Percentiles rank a stretch among this genome's conserved stretches.
phyloP scores from a whole-genome alignment of 2,888 invertebrate species.

The Liopterus haemorrhoidalis region DNA sequence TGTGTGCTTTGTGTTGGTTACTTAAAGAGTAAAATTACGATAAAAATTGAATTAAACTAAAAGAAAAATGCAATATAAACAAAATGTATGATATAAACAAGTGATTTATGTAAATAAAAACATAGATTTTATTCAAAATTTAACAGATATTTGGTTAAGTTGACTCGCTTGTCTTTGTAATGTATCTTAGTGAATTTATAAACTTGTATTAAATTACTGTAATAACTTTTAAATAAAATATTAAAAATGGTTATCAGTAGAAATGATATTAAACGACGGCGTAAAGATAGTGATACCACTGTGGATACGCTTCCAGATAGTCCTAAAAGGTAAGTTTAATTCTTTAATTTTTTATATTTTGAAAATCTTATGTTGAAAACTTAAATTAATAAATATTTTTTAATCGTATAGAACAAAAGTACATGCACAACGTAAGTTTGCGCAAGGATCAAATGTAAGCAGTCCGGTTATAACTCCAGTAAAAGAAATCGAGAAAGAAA shows the following conservation, averaged over 20 bases:
- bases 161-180: too few species aligned
- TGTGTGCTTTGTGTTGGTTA: too few species aligned
- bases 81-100: too few species aligned
- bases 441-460: conserved; percentile 65
- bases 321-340: conserved; percentile 45
- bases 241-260: conserved; percentile 43
- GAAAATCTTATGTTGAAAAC: conserved; percentile 15
- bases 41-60: too few species aligned
- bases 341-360: conserved; percentile 14
- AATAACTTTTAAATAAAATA: too few species aligned
- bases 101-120: too few species aligned
- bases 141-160: too few species aligned
- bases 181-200: too few species aligned
- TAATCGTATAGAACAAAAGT: conserved; percentile 60
- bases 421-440: conserved; percentile 83
- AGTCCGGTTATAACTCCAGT: conserved; percentile 55
- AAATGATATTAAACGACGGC: conserved; percentile 44
- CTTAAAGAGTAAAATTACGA: too few species aligned
- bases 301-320: conserved; percentile 37
- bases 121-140: too few species aligned
- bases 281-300: conserved; percentile 39
- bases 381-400: background rate
- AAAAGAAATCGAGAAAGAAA: conserved; percentile 54
- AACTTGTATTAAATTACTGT: too few species aligned
- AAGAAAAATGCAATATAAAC: too few species aligned